Base-by-base conservation (phyloP, 1,140 invertebrate species). In the Drosophila pruinosa region DNA sequence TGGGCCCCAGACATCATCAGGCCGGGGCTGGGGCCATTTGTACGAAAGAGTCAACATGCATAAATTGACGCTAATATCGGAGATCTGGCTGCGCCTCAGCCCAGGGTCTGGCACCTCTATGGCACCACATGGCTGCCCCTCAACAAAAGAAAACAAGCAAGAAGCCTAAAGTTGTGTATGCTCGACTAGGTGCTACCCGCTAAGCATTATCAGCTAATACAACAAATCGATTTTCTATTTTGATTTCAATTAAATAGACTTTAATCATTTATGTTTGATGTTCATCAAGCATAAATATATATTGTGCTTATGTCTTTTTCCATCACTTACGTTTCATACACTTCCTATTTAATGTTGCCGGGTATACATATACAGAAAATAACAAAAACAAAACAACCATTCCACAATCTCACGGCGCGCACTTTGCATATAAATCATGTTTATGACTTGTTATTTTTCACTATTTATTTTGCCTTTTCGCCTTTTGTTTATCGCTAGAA, bases 371-470 rank as follows among this genome's bases (percentile, higher is more conserved):
- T 10, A 17, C 45, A 12, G 4, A 26, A 24, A 26, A 24, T 4
- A 48, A 48, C 10, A 45, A 22, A 22, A 45, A 45, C 2, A n/a
- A 45, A n/a, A 28, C 10, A 26, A 17, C 14, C 22, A 22, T 76
- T 70, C 52, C 36, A 63, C 34, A 28, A 62, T 43, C 72, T 76
- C 52, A 50, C 48, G 68, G 72, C 61, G 73, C 81, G 80, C 81
- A 85, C 81, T 85, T 85, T 85, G 81, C 81, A 85, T 85, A 85
- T 85, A 85, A 85, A 85, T 85, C 81, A 85, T 86, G 85, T 86
- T 85, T 85, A 86, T 85, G 81, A 85, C 81, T 85, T 78, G 81
- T 85, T 86, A 85, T 85, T 85, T 85, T 81, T 86, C 82, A 85
- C 81, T 86, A 86, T 85, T 85, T 85, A 80, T 81, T 85, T 85